phyloP scores from a whole-genome alignment of 2,888 invertebrate genomes.

The Eupithecia exiguata region DNA sequence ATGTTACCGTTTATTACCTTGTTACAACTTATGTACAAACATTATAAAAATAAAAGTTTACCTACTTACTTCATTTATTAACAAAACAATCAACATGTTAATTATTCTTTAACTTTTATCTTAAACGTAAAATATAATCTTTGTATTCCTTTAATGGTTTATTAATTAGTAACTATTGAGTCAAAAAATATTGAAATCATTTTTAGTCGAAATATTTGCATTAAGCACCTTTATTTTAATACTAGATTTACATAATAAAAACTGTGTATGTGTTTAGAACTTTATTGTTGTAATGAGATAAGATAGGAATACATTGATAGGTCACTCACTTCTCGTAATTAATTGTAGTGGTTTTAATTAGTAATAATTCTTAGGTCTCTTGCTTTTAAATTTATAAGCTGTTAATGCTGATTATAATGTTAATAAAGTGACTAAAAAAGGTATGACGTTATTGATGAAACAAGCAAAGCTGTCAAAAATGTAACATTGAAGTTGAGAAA shows the following conservation, averaged over 20 bases:
- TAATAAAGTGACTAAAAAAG: neutral
- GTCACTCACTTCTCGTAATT: slow-evolving; percentile 9
- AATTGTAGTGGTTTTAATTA: slow-evolving; percentile 21
- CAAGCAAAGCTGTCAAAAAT: slow-evolving; percentile 1
- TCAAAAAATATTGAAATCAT: neutral
- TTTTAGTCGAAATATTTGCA: slow-evolving; percentile 23
- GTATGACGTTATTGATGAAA: neutral
- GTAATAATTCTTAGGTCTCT: slow-evolving; percentile 8
- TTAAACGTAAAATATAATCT: neutral
- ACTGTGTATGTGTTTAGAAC: slow-evolving; percentile 32
- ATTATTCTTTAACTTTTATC: neutral
- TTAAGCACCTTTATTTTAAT: slow-evolving; percentile 25
- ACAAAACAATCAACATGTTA: neutral
- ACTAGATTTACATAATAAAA: slow-evolving; percentile 8
- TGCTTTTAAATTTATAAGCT: slow-evolving; percentile 19
- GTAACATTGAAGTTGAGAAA: neutral
- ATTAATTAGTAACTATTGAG: neutral
- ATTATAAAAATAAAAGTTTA: neutral
- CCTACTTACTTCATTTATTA: neutral
- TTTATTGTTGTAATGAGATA: slow-evolving; percentile 22
- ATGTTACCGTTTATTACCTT: neutral
- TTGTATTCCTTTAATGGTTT: neutral
- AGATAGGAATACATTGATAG: slow-evolving; percentile 12
- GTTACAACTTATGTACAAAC: neutral
- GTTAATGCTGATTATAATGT: neutral